A percentile compares a stretch with the other conserved stretches of the same genome.
phyloP scores from a whole-genome alignment of 2,797 vertebrate species.

The Todus mexicanus region DNA sequence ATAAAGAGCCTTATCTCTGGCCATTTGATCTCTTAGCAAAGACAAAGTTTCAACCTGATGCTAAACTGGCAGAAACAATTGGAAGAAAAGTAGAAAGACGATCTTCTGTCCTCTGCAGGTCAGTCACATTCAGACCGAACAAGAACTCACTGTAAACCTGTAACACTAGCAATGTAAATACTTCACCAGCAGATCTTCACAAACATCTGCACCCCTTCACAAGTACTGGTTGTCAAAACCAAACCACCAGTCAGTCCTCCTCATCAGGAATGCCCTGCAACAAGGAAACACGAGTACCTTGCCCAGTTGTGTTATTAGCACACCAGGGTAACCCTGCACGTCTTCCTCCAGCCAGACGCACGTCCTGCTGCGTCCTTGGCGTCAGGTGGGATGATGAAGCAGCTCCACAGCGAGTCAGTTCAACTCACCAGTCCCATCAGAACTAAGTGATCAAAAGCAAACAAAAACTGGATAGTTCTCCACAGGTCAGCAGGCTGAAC shows the following conservation, averaged over 20 bases:
- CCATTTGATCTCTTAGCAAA: conserved; percentile 6
- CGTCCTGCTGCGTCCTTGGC: not conserved
- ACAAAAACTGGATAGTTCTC: not conserved
- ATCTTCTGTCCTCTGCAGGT: conserved; percentile 21
- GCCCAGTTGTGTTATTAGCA: not conserved
- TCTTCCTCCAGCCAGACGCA: not conserved
- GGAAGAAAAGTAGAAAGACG: conserved; percentile 27
- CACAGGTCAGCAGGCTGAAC: not conserved
- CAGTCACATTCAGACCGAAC: not conserved
- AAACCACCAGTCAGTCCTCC: not conserved
- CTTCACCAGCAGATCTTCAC: not conserved
- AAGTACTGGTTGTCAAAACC: not conserved
- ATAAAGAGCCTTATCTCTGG: not conserved
- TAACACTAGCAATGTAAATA: not conserved
- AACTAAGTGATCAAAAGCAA: not conserved
- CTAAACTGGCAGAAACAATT: conserved; percentile 28
- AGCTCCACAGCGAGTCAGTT: not conserved
- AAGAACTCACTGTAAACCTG: not conserved
- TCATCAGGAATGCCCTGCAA: not conserved
- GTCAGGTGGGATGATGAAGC: not conserved
- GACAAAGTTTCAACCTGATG: not conserved
- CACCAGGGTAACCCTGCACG: not conserved
- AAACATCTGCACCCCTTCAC: not conserved
- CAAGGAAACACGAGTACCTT: not conserved
- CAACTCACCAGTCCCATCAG: not conserved